A percentile compares a stretch with the other conserved stretches of the same genome.
Conservation (phyloP, 1,140 invertebrate species). For the Pseudomyrmex sp. region DNA sequence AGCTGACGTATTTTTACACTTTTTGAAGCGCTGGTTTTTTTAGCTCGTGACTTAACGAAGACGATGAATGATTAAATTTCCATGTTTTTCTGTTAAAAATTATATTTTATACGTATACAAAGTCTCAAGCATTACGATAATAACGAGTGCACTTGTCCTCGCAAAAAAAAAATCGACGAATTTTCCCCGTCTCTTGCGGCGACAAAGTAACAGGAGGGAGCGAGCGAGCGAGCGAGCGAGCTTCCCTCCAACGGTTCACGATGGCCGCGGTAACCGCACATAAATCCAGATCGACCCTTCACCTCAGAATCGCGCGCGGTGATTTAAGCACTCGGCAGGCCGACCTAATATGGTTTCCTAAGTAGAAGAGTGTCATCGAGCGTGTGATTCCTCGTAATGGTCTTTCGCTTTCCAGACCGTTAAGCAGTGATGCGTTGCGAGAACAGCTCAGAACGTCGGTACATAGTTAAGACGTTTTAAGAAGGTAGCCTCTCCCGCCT, state of each 20-base stretch:
- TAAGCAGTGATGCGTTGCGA: constrained; percentile 62
- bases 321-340: constrained; percentile 66
- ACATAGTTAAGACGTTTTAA: constrained; percentile 61
- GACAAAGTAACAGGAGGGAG: constrained; percentile 39
- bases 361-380: constrained; percentile 76
- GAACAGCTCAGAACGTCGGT: constrained; percentile 18
- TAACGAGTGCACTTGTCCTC: neutral
- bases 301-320: constrained; percentile 65
- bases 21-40: too few species aligned
- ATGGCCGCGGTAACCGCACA: constrained; percentile 55
- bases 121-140: neutral
- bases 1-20: constrained; percentile 28
- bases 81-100: neutral
- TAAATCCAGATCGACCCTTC: constrained; percentile 73
- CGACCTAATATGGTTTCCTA: constrained; percentile 76
- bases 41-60: too few species aligned
- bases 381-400: constrained; percentile 76
- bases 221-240: neutral
- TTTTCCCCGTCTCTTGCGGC: constrained; percentile 3
- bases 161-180: constrained; percentile 32
- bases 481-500: neutral
- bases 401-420: constrained; percentile 75
- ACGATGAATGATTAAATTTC: neutral
- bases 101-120: constrained; percentile 6
- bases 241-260: constrained; percentile 21